Evolutionary conservation across 2,113 vertebrate genomes (phyloP), one percentile per base, ranked within the genome.

Genomic region (Protobothrops flavoviridis): DNA sequence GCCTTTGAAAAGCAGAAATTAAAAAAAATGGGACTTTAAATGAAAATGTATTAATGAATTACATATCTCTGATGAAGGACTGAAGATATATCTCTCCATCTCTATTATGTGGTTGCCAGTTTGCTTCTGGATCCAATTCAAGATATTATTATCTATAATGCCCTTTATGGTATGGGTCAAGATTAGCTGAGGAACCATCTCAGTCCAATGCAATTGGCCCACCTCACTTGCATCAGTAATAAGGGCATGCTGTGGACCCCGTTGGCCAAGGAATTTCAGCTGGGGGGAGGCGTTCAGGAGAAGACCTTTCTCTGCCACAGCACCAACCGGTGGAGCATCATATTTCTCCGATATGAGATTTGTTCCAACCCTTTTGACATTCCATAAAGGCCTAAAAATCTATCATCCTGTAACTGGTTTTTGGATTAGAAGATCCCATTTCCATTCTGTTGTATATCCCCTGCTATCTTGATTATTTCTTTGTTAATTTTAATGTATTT

Each of bases 1-100:
- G 99, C 98, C 99, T 93, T 99, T 96, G 92, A 92, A 90, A 23
- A 50, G 0, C 92, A 96, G 92, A 85, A 86, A 24, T 95, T 4
- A 2, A 13, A 48, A 15, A 87, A 61, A 33, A 92, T 91, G 85
- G 91, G 90, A 91, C 87, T 90, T 33, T 9, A 15, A 33, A 92
- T 4, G 2, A 6, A 86, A 24, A 52, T 85, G 94, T 85, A 0
- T n/a, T 11, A 93, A n/a, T n/a, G 43, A 1, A 48, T 20, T 86
- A 8, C 3, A 96, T 48, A 8, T 0, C 59, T 7, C 7, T 88
- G 88, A 90, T 20, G 81, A 57, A 29, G 24, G 5, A 57, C 53
- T 57, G 20, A 56, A 45, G 92, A 91, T 87, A 13, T 0, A 0
- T 64, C 26, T 64, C 59, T 64, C 26, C 61, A 13, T 12, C 4